phyloP scores from a whole-genome alignment of 2,797 vertebrate species.

The Crax fasciolata region DNA sequence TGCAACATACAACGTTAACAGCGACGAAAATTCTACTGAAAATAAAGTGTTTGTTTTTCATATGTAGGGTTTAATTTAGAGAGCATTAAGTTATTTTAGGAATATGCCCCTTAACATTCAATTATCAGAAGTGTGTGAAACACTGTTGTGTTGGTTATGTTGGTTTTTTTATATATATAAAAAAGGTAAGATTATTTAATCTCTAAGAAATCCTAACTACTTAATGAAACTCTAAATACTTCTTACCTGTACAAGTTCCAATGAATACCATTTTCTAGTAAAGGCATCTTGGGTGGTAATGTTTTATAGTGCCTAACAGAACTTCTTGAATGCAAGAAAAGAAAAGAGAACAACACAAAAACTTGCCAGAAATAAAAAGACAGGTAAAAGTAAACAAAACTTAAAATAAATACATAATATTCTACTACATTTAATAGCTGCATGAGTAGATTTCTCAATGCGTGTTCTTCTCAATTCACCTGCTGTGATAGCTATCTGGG shows the following conservation, averaged over 20 bases:
- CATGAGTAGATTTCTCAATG: background rate
- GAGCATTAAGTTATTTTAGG: background rate
- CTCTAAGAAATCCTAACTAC: conserved; percentile 19
- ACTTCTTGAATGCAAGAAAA: conserved; percentile 84
- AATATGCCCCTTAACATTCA: background rate
- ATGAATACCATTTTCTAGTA: conserved; percentile 92
- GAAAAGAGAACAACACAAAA: conserved; percentile 40
- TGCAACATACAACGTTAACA: conserved; percentile 8
- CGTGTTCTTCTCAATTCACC: background rate
- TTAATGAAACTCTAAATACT: conserved; percentile 37
- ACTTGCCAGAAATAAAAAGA: conserved; percentile 78
- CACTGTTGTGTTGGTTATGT: background rate
- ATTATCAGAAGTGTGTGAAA: background rate
- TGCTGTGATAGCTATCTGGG: background rate
- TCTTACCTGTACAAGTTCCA: conserved; percentile 95
- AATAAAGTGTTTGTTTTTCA: background rate
- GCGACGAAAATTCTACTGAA: background rate
- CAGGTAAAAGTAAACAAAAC: conserved; percentile 50
- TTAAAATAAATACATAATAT: background rate
- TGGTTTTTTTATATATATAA: background rate
- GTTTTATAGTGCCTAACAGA: conserved; percentile 92
- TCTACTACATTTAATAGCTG: background rate
- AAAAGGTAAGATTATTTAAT: background rate
- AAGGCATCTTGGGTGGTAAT: conserved; percentile 94
- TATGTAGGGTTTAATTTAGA: background rate